Evolutionary conservation across 2,888 invertebrate genomes (phyloP).

Genomic region (Lathronympha strigana): DNA sequence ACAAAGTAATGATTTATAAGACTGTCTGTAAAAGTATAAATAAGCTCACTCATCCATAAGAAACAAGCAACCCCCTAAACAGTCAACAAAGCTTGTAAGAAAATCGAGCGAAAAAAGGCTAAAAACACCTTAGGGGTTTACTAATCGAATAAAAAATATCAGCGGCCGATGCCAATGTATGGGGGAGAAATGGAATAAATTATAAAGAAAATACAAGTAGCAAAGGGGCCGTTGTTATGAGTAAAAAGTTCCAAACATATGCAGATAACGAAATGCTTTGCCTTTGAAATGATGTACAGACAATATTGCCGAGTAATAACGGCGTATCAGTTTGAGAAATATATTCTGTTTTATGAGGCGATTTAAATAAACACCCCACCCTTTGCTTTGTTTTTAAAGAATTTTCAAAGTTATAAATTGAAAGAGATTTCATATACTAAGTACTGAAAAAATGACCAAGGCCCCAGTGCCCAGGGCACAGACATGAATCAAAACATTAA

Average conservation of each 20-base stretch:
- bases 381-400: constrained; percentile 1
- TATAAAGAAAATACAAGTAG: constrained; percentile 83
- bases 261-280: constrained; percentile 70
- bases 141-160: constrained; percentile 86
- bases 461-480: no score
- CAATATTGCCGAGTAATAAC: constrained; percentile 60
- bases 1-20: constrained; percentile 28
- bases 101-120: constrained; percentile 85
- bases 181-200: constrained; percentile 83
- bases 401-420: neutral
- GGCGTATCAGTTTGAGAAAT: constrained; percentile 42
- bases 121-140: constrained; percentile 85
- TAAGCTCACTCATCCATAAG: constrained; percentile 81
- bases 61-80: constrained; percentile 81
- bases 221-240: constrained; percentile 77
- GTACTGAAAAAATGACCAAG: no score
- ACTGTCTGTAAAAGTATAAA: constrained; percentile 64
- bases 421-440: neutral
- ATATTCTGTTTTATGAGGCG: constrained; percentile 28
- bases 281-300: constrained; percentile 64
- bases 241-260: constrained; percentile 75
- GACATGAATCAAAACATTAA: no score
- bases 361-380: constrained; percentile 18
- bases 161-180: constrained; percentile 83
- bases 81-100: constrained; percentile 84